Evolutionary conservation across 2,888 invertebrate species (phyloP), one percentile per base, ranked within the genome.

Genomic region (Lapara coniferarum): DNA sequence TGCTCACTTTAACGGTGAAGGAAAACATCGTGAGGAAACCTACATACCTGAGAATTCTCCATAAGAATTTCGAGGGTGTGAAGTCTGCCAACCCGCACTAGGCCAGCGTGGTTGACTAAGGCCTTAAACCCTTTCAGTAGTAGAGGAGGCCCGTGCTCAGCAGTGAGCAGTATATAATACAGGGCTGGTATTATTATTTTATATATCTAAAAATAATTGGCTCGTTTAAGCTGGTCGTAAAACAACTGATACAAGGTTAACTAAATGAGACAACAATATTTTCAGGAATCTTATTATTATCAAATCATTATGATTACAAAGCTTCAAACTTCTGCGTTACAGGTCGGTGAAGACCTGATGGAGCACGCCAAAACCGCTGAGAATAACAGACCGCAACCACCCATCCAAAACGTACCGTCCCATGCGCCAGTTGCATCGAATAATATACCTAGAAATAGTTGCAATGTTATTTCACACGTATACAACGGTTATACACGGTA

Each of bases 321-420:
- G 25, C 25, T 7, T 37, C 8, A 16, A 56, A 19, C 4, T 56
- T 19, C 56, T 0, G 2, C 51, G 0, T 51, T 14, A 51, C 51
- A 13, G 25, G 70, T 93, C 88, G 12, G 79, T 82, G 1, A 91
- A 92, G 78, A 83, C 92, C 0, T 85, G 7, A 91, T 88, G 10
- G 90, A 85, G 8, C 82, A 90, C 16, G 92, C 85, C 68, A 83
- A 90, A 1, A 87, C 69, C 0, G 91, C 92, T 0, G 92, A 88
- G 0, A 91, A 71, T 8, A 90, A 78, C 49, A 93, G 77, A 90
- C 91, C 92, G 2, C 85, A 7, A 0, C 93, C 92, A 0, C 86
- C 92, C 71, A 86, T 79, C 81, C 91, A 92, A 82, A 93, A 93
- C 0, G 93, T 92, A 49, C 89, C 72, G 69, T 91, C 88, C 93